phyloP scores from a whole-genome alignment of 2,888 invertebrate genomes.

The Entomobrya proxima region DNA sequence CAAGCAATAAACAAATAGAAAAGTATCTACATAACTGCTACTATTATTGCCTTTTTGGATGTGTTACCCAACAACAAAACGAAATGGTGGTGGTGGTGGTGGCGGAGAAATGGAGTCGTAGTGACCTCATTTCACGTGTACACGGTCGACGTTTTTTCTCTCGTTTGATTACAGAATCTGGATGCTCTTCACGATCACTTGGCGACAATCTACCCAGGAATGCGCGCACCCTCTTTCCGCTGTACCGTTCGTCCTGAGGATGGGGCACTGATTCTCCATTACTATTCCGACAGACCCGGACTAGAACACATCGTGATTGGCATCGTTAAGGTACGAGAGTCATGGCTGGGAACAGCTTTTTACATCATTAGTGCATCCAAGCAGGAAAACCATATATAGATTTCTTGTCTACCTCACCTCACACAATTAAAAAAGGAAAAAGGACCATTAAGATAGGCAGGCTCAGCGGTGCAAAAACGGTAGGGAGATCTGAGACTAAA shows the following conservation, averaged over 20 bases:
- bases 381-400: constrained; percentile 12
- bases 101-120: neutral
- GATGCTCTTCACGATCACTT: constrained; percentile 97
- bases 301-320: constrained; percentile 97
- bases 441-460: neutral
- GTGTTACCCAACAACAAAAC: neutral
- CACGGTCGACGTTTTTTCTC: neutral
- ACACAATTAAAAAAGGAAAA: constrained; percentile 56
- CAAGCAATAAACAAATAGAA: neutral
- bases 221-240: constrained; percentile 96
- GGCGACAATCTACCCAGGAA: constrained; percentile 94
- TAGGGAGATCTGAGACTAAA: constrained; percentile 6
- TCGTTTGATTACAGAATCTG: constrained; percentile 84
- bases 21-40: neutral
- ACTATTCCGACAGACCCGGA: constrained; percentile 96
- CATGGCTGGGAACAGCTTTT: constrained; percentile 47
- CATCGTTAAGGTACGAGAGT: constrained; percentile 88
- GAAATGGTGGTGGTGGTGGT: neutral
- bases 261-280: constrained; percentile 93
- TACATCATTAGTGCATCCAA: constrained; percentile 58
- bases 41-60: neutral
- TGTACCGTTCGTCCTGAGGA: constrained; percentile 94
- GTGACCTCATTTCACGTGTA: constrained; percentile 10
- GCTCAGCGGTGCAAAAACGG: no score
- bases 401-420: constrained; percentile 28